A percentile compares a stretch with the other conserved stretches of the same genome.
Evolutionary conservation across 2,888 invertebrate species (phyloP).

Genomic region (Linnaemya tessellans): DNA sequence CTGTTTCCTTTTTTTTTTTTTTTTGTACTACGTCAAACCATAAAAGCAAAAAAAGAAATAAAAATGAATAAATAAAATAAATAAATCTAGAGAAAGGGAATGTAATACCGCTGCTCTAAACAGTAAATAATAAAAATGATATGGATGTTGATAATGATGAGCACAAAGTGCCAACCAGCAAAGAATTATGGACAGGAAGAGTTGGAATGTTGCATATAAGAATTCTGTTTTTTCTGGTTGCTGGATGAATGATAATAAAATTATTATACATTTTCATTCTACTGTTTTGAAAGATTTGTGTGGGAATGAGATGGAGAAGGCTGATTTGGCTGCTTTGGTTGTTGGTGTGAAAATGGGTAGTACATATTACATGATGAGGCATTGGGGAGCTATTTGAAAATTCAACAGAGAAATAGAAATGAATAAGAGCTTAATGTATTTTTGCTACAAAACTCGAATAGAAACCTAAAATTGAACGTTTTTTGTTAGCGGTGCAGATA

Average conservation of each 20-base stretch:
- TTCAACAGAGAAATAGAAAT: slow-evolving; percentile 24
- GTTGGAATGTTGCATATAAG: slow-evolving; percentile 42
- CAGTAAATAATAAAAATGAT: slow-evolving; percentile 53
- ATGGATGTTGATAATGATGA: slow-evolving; percentile 53
- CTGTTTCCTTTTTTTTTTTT: slow-evolving; percentile 7
- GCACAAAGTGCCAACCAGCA: slow-evolving; percentile 44
- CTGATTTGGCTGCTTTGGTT: background rate
- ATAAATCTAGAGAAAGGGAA: background rate
- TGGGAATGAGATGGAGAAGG: background rate
- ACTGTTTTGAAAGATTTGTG: slow-evolving; percentile 36
- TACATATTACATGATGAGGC: slow-evolving; percentile 64
- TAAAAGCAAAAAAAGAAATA: background rate
- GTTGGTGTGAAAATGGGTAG: slow-evolving; percentile 48
- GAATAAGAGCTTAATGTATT: slow-evolving; percentile 55
- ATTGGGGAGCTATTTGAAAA: slow-evolving; percentile 69
- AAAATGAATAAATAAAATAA: too few species aligned
- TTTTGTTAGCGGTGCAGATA: slow-evolving; percentile 2
- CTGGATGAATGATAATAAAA: slow-evolving; percentile 64
- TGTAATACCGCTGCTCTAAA: slow-evolving; percentile 23
- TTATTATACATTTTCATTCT: slow-evolving; percentile 35
- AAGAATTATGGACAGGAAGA: slow-evolving; percentile 26
- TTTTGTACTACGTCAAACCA: slow-evolving; percentile 12
- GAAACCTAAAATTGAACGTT: background rate
- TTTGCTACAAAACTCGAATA: background rate
- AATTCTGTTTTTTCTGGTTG: slow-evolving; percentile 15